These are phyloP conservation scores for Oryzias javanicus DNA, from an alignment of 2,113 vertebrate species.

Conservation along the genomic window DNA sequence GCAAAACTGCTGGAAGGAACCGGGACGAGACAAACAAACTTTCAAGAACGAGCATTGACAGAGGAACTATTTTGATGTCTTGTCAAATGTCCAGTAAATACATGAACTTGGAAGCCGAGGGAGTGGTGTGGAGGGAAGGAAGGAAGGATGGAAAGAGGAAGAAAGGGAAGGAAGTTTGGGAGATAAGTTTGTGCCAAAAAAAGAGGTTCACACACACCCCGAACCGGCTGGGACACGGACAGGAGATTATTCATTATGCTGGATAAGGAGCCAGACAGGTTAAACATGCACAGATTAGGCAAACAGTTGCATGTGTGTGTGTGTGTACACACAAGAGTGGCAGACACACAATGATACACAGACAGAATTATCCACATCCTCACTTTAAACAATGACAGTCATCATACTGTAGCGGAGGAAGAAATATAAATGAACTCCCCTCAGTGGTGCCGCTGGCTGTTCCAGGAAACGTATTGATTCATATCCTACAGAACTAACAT, in stretches of 20 bases:
- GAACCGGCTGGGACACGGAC: slow-evolving; percentile 65
- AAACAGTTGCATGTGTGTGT: slow-evolving; percentile 46
- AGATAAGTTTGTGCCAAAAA: slow-evolving; percentile 73
- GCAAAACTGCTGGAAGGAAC: slow-evolving; percentile 13
- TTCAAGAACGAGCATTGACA: slow-evolving; percentile 27
- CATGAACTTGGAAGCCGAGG: slow-evolving; percentile 50
- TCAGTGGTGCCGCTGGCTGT: slow-evolving; percentile 16
- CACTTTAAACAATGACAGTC: slow-evolving; percentile 55
- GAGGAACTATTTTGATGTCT: slow-evolving; percentile 38
- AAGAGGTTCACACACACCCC: slow-evolving; percentile 74
- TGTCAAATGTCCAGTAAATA: slow-evolving; percentile 56
- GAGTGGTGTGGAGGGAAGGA: slow-evolving; percentile 71
- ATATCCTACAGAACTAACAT: slow-evolving; percentile 67
- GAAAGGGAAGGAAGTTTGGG: slow-evolving; percentile 77
- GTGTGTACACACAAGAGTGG: slow-evolving; percentile 10
- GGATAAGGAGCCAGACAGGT: slow-evolving; percentile 66
- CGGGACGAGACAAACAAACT: slow-evolving; percentile 20
- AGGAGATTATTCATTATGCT: slow-evolving; percentile 79
- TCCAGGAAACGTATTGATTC: slow-evolving; percentile 72
- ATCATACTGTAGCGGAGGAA: slow-evolving; percentile 29
- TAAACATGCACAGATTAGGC: slow-evolving; percentile 48
- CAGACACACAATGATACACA: slow-evolving; percentile 51
- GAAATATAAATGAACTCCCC: slow-evolving; percentile 36
- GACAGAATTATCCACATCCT: slow-evolving; percentile 64
- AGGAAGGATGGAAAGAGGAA: slow-evolving; percentile 84